A percentile compares a stretch with the other conserved stretches of the same genome.
Conservation (phyloP, 2,797 vertebrate species). For the Eulemur mongoz region DNA sequence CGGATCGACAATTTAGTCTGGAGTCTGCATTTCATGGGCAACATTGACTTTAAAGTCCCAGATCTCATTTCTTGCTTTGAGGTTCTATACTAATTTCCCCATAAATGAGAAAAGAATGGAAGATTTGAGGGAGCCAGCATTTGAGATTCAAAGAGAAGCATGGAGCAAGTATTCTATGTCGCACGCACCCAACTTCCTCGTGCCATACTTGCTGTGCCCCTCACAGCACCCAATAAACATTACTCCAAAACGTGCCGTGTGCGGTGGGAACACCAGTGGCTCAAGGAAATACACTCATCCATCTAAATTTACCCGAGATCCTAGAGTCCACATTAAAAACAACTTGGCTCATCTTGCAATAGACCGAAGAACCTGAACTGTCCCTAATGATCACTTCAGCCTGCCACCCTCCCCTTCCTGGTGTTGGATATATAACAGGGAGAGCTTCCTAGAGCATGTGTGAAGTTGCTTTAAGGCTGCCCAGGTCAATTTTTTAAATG, state of each 20-base stretch:
- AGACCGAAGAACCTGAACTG: background rate
- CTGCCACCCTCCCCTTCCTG: background rate
- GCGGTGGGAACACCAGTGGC: rapidly evolving
- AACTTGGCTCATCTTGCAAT: background rate
- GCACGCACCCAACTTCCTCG: background rate
- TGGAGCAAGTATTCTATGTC: background rate
- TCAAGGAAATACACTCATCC: background rate
- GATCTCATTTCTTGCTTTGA: background rate
- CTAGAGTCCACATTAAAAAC: background rate
- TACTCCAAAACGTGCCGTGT: background rate
- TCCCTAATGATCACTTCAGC: slow-evolving; percentile 22
- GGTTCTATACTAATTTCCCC: background rate
- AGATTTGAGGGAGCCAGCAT: background rate
- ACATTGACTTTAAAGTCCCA: background rate
- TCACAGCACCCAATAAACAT: background rate
- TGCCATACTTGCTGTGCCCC: background rate
- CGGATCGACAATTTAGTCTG: background rate
- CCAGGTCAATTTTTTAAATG: background rate
- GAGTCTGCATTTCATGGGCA: background rate
- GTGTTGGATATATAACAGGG: background rate
- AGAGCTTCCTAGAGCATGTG: background rate
- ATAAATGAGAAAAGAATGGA: background rate
- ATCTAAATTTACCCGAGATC: background rate
- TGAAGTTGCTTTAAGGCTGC: background rate
- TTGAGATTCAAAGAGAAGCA: background rate